Base-by-base conservation (phyloP, 2,888 invertebrate genomes). In the Aquatica leii region DNA sequence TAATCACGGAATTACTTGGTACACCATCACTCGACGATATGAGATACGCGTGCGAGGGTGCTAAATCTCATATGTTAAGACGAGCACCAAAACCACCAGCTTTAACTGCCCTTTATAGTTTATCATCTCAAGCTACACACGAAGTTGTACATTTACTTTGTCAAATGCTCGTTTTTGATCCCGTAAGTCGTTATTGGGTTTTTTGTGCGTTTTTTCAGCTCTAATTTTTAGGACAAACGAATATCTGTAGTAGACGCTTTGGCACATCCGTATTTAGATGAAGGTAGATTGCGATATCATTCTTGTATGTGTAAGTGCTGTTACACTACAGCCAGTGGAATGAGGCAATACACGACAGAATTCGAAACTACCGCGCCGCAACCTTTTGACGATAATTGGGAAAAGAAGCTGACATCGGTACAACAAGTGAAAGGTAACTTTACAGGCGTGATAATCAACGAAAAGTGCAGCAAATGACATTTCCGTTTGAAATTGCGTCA, bases 231-330 rank as follows among this genome's bases (percentile, higher is more conserved):
- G 93, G 92, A 95, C 77, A 96, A 97, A 83, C 89, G 99, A 77
- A 95, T 98, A 81, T 92, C 93, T 1, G 97, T 98, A 57, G 91
- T 93, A 62, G 96, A 98, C 81, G 98, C 98, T 31, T 86, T 99
- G 72, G 93, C 95, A 58, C 98, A 98, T 85, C 97, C 97, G 5
- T 99, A 98, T 84, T 85, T 99, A 71, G 98, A 98, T 80, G 99
- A 99, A 82, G 99, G 98, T 21, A 89, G 99, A 71, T 88, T 99
- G 77, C 90, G 99, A 77, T 99, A 98, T 86, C 99, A 99, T 85
- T 98, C 98, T 68, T 99, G 99, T 83, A 99, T 99, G 99, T 99
- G 99, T 86, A 93, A 93, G 81, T 99, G 99, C 79, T 99, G 99
- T 84, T 95, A 92, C 82, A 91, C 92, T 60, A 89, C 89, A 68